Percentiles rank a stretch among this genome's conserved stretches.
Conservation (phyloP, 2,888 invertebrate genomes). For the Lottia scabra region DNA sequence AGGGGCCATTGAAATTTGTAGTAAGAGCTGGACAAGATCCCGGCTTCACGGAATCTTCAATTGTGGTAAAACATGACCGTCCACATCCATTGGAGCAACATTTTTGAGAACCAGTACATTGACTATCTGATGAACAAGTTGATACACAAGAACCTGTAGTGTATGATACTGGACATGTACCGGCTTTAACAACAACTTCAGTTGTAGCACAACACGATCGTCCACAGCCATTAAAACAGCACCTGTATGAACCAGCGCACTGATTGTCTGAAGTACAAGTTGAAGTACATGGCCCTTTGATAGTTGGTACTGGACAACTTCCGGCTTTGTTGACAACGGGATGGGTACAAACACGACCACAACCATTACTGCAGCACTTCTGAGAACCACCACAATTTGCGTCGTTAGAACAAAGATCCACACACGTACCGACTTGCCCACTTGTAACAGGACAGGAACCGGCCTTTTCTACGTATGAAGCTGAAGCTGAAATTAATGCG, state of each 20-base stretch:
- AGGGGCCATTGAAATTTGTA: background rate
- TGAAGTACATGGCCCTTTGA: no score
- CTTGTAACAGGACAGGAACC: background rate
- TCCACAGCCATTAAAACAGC: no score
- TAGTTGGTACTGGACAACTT: background rate
- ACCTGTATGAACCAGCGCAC: no score
- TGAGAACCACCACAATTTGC: background rate
- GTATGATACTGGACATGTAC: background rate
- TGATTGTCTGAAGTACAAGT: no score
- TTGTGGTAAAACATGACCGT: background rate
- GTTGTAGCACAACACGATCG: no score
- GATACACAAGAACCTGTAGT: background rate
- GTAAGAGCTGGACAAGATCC: background rate
- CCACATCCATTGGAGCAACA: background rate
- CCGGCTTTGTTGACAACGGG: background rate
- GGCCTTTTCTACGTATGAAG: no score
- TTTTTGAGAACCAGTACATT: background rate
- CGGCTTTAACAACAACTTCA: background rate
- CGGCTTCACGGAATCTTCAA: background rate
- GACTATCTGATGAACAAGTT: background rate
- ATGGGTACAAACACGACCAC: background rate
- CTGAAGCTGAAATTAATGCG: no score
- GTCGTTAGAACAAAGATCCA: background rate
- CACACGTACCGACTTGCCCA: background rate
- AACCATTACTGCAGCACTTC: background rate